phyloP scores from a whole-genome alignment of 23 tunicate genomes.

The Clavelina lepadiformis region DNA sequence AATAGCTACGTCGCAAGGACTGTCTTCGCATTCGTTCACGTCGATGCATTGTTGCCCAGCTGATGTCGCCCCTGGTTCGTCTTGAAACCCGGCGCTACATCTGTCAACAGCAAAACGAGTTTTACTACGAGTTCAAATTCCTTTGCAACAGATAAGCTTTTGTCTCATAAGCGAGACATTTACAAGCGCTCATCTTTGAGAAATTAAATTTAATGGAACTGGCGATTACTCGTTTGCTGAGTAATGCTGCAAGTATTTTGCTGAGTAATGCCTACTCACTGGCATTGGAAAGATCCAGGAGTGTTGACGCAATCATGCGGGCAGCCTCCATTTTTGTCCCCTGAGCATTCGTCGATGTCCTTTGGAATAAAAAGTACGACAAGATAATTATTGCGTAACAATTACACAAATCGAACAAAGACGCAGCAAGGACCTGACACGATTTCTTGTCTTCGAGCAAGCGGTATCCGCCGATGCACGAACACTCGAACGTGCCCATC shows the following conservation, averaged over 20 bases:
- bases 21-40: slow-evolving; percentile 52
- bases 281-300: slow-evolving; percentile 49
- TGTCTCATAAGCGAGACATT: too few relatives aligned
- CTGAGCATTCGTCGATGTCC: slow-evolving; percentile 77
- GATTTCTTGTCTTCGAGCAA: slow-evolving; percentile 12
- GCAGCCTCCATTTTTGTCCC: slow-evolving; percentile 42
- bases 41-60: slow-evolving; percentile 46
- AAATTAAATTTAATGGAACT: too few relatives aligned
- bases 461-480: slow-evolving; percentile 39
- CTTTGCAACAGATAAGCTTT: too few relatives aligned
- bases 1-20: slow-evolving; percentile 45
- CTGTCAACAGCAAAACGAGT: slow-evolving; percentile 26
- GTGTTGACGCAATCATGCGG: slow-evolving; percentile 61
- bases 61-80: too few relatives aligned
- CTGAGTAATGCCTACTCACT: slow-evolving; percentile 33
- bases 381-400: too few relatives aligned
- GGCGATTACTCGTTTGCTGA: too few relatives aligned
- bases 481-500: slow-evolving; percentile 38
- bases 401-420: not conserved
- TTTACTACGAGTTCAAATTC: too few relatives aligned
- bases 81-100: slow-evolving; percentile 62
- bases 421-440: slow-evolving; percentile 42
- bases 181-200: too few relatives aligned
- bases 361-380: too few relatives aligned
- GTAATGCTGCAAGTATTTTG: not conserved